A percentile compares a stretch with the other conserved stretches of the same genome.
phyloP scores from a whole-genome alignment of 1,140 invertebrate genomes.

The Camponotus pennsylvanicus region DNA sequence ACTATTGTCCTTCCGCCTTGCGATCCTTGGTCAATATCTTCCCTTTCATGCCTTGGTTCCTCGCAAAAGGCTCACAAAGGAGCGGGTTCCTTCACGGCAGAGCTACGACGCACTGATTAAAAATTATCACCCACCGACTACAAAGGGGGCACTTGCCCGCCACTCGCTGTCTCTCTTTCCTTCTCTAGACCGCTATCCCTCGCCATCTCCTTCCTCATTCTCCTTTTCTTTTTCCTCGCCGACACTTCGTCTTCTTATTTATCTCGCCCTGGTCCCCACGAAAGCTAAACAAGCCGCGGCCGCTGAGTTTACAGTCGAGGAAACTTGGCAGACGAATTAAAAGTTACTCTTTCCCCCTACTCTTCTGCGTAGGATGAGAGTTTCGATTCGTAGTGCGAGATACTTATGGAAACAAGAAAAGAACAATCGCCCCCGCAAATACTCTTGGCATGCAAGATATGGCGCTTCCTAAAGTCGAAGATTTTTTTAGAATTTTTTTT shows the following conservation, averaged over 20 bases:
- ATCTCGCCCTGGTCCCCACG: conserved; percentile 62
- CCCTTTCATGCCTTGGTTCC: conserved; percentile 56
- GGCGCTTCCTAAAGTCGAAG: background rate
- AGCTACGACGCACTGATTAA: conserved; percentile 80
- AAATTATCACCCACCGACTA: conserved; percentile 81
- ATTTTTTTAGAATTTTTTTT: background rate
- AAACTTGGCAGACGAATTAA: conserved; percentile 79
- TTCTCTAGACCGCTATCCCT: background rate
- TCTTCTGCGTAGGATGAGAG: background rate
- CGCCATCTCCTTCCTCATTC: background rate
- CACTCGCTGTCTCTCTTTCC: conserved; percentile 56
- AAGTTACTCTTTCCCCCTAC: conserved; percentile 66
- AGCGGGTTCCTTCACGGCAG: conserved; percentile 71
- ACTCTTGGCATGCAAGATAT: background rate
- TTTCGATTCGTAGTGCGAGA: background rate
- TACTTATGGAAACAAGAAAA: conserved; percentile 8
- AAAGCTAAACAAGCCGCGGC: conserved; percentile 73
- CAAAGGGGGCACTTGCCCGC: conserved; percentile 73
- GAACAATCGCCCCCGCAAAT: conserved; percentile 14
- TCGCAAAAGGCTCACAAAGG: conserved; percentile 72
- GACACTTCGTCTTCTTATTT: conserved; percentile 72
- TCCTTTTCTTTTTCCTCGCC: conserved; percentile 39
- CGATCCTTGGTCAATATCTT: conserved; percentile 69
- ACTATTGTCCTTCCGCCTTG: conserved; percentile 74
- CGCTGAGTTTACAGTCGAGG: conserved; percentile 57